Evolutionary conservation across 2,797 vertebrate genomes (phyloP), one percentile per base, ranked within the genome.

Genomic region (Hypotaenidia okinawae): DNA sequence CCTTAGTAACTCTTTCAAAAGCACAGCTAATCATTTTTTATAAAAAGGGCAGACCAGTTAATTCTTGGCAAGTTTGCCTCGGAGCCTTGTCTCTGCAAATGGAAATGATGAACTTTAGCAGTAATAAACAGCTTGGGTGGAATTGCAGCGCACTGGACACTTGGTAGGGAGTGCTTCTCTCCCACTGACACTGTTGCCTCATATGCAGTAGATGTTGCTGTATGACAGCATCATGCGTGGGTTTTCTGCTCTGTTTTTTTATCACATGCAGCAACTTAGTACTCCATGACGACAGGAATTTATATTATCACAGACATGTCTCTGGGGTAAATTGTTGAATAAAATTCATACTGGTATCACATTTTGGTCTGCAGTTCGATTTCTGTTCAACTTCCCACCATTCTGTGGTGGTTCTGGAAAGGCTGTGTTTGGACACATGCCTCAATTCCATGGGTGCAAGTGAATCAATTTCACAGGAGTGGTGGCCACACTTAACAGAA

Each of bases 11-110:
- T 89, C 58, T 94, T 94, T 94, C 37, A 87, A 89, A 95, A 87
- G 52, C 61, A 58, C 73, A 88, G 89, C 91, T 95, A 95, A 93
- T 95, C 33, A 83, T 94, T 94, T 94, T 94, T 94, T 27, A 58
- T 87, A 22, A 54, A 89, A 89, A 67, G 70, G 23, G 14, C 78
- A 84, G 17, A n/a, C 43, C 6, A 3, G 37, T 92, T 80, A 89
- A 72, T 89, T 95, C 94, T 70, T 94, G 82, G 54, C 78, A 75
- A 49, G 51, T 77, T 75, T 90, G 51, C 77, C 33, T 70, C 1
- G 0, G 58, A 91, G 66, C 30, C 73, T 68, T 55, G 15, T 47
- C 19, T 89, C 54, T 80, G 61, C 66, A 78, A 54, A 78, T 77
- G 72, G 61, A 45, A 68, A 43, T 0, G 1, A 49, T 90, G 75